A percentile compares a stretch with the other conserved stretches of the same genome.
Conservation (phyloP, 2,113 vertebrate genomes). For the Pachypanchax playfairii region DNA sequence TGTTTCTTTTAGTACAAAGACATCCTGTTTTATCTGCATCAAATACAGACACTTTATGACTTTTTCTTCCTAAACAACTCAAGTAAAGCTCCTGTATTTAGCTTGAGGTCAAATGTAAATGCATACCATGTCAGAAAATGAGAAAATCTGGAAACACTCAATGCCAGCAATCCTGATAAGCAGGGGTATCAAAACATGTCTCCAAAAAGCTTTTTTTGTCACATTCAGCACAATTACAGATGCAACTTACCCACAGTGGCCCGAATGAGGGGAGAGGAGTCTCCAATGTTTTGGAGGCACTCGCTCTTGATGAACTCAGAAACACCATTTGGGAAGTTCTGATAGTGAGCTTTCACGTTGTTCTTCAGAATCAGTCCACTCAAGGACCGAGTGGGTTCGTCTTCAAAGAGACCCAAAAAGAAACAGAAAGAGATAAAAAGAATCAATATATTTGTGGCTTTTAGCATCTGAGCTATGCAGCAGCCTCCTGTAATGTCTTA, state of each 20-base stretch:
- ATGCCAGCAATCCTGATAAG: no score
- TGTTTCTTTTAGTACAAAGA: no score
- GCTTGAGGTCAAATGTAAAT: no score
- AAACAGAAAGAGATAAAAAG: not conserved
- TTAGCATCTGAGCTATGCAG: not conserved
- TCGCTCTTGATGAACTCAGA: conserved; percentile 97
- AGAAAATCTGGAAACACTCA: not conserved
- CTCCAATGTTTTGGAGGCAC: conserved; percentile 95
- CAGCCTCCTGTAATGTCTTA: conserved; percentile 42
- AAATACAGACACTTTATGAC: not conserved
- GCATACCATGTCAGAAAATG: no score
- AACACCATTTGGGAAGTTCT: conserved; percentile 94
- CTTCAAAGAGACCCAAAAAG: conserved; percentile 69
- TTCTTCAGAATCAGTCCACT: conserved; percentile 97
- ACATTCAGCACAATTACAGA: not conserved
- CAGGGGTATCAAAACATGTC: no score
- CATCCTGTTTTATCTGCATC: no score
- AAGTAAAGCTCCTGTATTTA: no score
- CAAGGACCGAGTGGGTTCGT: conserved; percentile 95
- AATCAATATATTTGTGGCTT: not conserved
- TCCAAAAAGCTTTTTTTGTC: no score
- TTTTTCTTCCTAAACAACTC: no score
- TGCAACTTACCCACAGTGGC: conserved; percentile 92
- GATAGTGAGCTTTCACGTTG: conserved; percentile 98
- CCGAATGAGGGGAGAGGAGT: conserved; percentile 95